Conservation (phyloP, 2,888 invertebrate genomes). For the Sphaeridia pumilis region DNA sequence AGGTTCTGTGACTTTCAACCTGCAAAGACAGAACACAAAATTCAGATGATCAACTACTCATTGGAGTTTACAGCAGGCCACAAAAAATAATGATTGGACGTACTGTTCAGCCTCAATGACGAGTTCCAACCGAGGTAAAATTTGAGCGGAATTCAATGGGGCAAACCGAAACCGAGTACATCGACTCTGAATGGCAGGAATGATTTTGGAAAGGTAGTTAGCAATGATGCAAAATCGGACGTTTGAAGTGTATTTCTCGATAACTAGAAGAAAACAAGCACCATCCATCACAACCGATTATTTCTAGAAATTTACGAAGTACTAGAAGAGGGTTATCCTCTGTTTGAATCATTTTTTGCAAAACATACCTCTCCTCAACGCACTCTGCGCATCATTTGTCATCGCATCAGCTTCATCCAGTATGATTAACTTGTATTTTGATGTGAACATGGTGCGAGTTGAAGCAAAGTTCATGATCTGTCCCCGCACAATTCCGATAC, state of each 20-base stretch:
- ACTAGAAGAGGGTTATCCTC: not conserved
- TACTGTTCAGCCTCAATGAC: constrained; percentile 75
- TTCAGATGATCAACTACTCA: not conserved
- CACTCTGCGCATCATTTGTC: constrained; percentile 99
- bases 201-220: constrained; percentile 96
- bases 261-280: constrained; percentile 53
- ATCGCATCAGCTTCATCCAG: constrained; percentile 99
- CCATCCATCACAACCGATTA: not conserved
- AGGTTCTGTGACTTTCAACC: constrained; percentile 71
- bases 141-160: constrained; percentile 71
- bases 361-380: constrained; percentile 64
- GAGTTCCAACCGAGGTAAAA: constrained; percentile 73
- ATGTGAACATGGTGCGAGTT: constrained; percentile 62
- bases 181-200: constrained; percentile 94
- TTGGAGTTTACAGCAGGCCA: not conserved
- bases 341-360: not conserved
- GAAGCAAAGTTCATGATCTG: constrained; percentile 52
- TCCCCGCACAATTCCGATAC: constrained; percentile 90
- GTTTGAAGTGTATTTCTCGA: constrained; percentile 98
- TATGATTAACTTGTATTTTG: constrained; percentile 90
- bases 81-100: too few species aligned
- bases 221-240: constrained; percentile 97
- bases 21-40: constrained; percentile 40
- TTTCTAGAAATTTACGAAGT: not conserved
- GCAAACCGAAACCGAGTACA: constrained; percentile 95